Conservation (phyloP, 2,113 vertebrate species). For the Colossoma macropomum region DNA sequence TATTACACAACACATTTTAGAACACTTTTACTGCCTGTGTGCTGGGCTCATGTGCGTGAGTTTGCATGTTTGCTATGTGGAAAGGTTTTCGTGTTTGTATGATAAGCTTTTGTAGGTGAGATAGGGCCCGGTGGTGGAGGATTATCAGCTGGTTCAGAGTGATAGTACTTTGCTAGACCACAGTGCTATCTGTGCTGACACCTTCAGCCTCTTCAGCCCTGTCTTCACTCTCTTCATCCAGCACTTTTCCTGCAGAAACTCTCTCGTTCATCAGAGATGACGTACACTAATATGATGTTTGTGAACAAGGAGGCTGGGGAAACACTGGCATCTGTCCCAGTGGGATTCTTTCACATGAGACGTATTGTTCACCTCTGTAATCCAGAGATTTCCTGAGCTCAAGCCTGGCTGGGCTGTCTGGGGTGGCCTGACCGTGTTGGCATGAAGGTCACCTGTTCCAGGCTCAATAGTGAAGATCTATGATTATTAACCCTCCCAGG, state of each 20-base stretch:
- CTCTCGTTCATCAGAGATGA: background rate
- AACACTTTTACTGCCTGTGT: background rate
- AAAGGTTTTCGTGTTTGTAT: slow-evolving; percentile 26
- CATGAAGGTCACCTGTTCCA: background rate
- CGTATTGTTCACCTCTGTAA: slow-evolving; percentile 12
- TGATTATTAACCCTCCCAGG: background rate
- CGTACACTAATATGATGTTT: slow-evolving; percentile 4
- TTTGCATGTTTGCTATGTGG: background rate
- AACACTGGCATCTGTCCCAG: slow-evolving; percentile 16
- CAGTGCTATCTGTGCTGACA: background rate
- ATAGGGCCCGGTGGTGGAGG: background rate
- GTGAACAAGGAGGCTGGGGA: slow-evolving; percentile 3
- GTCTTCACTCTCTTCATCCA: slow-evolving; percentile 14
- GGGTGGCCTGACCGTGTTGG: background rate
- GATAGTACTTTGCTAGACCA: slow-evolving; percentile 1
- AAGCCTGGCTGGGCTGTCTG: background rate
- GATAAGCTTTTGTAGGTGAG: slow-evolving; percentile 4
- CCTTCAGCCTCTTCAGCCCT: background rate
- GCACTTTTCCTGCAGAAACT: slow-evolving; percentile 11
- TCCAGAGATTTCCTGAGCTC: slow-evolving; percentile 41
- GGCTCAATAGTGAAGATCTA: background rate
- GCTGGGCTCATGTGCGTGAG: background rate
- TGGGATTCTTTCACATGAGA: background rate
- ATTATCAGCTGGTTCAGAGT: background rate
- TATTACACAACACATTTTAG: no score